Evolutionary conservation across 2,888 invertebrate species (phyloP).

Genomic region (Macroteleia sp.): DNA sequence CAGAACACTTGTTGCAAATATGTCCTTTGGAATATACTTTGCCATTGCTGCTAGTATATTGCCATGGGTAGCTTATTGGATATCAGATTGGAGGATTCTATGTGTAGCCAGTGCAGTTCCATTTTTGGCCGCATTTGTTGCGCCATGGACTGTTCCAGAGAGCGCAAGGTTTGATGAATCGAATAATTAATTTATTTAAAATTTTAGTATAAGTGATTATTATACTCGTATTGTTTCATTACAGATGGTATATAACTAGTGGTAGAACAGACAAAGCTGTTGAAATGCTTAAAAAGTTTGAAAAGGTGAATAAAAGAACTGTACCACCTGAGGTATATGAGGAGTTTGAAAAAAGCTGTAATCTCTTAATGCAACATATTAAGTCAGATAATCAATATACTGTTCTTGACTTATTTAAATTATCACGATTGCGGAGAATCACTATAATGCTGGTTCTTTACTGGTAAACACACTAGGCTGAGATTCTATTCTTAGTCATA

Average conservation of each 20-base stretch:
- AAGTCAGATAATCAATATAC: slow-evolving; percentile 89
- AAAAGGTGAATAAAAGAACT: slow-evolving; percentile 90
- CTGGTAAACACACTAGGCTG: slow-evolving; percentile 85
- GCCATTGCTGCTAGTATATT: slow-evolving; percentile 91
- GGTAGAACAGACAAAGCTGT: slow-evolving; percentile 92
- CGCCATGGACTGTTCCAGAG: slow-evolving; percentile 92
- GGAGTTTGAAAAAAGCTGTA: slow-evolving; percentile 89
- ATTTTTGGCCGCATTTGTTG: slow-evolving; percentile 88
- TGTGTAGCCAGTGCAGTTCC: slow-evolving; percentile 91
- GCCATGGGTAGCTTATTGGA: slow-evolving; percentile 93
- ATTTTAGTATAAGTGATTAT: too few relatives aligned
- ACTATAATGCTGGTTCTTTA: slow-evolving; percentile 91
- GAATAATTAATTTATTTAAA: too few relatives aligned
- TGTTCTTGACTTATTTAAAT: slow-evolving; percentile 91
- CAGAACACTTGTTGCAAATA: slow-evolving; percentile 94
- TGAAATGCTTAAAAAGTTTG: slow-evolving; percentile 91
- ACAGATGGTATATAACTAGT: slow-evolving; percentile 93
- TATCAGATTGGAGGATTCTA: slow-evolving; percentile 91
- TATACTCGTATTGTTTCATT: too few relatives aligned
- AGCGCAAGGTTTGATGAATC: slow-evolving; percentile 88
- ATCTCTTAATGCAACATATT: slow-evolving; percentile 88
- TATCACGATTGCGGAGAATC: slow-evolving; percentile 90
- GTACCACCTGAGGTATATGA: slow-evolving; percentile 90
- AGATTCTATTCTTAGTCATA: neutral
- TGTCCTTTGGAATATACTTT: slow-evolving; percentile 95